Percentiles rank a stretch among this genome's conserved stretches.
These are phyloP conservation scores for Cyclina sinensis DNA, from an alignment of 1,140 invertebrate species.

Conservation along the genomic window DNA sequence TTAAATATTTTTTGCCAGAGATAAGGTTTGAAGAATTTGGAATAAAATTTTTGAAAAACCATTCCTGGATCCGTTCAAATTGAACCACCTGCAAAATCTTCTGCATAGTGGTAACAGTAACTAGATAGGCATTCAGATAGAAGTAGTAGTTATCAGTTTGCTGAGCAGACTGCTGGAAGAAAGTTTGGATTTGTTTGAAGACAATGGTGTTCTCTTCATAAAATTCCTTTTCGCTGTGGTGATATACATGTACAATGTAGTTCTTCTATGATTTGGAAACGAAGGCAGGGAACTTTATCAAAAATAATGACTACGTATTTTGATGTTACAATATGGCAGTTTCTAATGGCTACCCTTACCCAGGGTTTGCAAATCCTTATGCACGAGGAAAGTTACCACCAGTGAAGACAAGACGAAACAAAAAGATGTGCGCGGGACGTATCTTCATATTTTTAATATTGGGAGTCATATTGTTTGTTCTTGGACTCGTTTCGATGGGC, in stretches of 20 bases:
- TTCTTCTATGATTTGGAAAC: not conserved
- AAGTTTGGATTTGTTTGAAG: too few species aligned
- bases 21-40: too few species aligned
- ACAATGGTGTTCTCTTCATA: not conserved
- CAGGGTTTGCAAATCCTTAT: conserved; percentile 27
- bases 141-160: not conserved
- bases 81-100: too few species aligned
- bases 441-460: conserved; percentile 77
- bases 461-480: conserved; percentile 70
- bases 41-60: too few species aligned
- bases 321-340: not conserved
- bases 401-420: not conserved
- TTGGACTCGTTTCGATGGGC: conserved; percentile 71
- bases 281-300: not conserved
- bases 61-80: too few species aligned
- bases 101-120: too few species aligned
- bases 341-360: conserved; percentile 7
- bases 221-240: not conserved
- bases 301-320: not conserved
- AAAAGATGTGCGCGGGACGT: conserved; percentile 64
- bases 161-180: not conserved
- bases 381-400: conserved; percentile 11
- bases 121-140: too few species aligned
- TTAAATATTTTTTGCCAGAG: too few species aligned
- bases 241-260: not conserved